Percentiles rank a stretch among this genome's conserved stretches.
These are phyloP conservation scores for Mystacornis crossleyi DNA, from an alignment of 2,113 vertebrate genomes.

Conservation along the genomic window DNA sequence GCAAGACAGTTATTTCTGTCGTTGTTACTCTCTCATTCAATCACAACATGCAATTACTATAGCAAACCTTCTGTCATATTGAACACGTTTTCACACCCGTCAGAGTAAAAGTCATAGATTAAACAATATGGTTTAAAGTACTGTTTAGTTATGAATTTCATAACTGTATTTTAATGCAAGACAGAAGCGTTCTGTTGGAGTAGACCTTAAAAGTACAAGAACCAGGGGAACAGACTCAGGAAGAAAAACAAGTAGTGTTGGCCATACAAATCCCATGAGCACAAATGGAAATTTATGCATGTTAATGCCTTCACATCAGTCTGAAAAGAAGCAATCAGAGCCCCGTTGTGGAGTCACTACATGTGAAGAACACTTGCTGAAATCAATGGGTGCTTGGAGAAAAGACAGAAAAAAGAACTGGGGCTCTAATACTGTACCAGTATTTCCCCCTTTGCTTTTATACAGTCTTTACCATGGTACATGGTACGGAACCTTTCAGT, in stretches of 20 bases:
- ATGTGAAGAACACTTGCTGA: neutral
- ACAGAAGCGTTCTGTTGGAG: neutral
- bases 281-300: neutral
- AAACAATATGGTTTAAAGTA: constrained; percentile 52
- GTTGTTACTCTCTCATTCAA: constrained; percentile 29
- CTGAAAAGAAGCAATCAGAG: constrained; percentile 27
- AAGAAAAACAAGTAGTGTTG: neutral
- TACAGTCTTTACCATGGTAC: neutral
- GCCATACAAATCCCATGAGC: neutral
- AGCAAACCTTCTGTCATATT: constrained; percentile 27
- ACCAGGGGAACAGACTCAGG: neutral
- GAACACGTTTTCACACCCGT: constrained; percentile 21
- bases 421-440: neutral
- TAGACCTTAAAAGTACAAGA: neutral
- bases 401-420: neutral
- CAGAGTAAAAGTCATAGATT: constrained; percentile 46
- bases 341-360: neutral
- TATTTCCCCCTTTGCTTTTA: neutral
- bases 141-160: constrained; percentile 39
- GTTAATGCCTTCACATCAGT: neutral
- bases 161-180: constrained; percentile 18
- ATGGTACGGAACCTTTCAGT: neutral
- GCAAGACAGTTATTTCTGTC: constrained; percentile 21
- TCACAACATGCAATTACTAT: constrained; percentile 61
- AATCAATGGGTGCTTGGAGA: neutral